These are phyloP conservation scores for Drosophila truncata DNA, from an alignment of 1,140 invertebrate genomes.

Conservation along the genomic window DNA sequence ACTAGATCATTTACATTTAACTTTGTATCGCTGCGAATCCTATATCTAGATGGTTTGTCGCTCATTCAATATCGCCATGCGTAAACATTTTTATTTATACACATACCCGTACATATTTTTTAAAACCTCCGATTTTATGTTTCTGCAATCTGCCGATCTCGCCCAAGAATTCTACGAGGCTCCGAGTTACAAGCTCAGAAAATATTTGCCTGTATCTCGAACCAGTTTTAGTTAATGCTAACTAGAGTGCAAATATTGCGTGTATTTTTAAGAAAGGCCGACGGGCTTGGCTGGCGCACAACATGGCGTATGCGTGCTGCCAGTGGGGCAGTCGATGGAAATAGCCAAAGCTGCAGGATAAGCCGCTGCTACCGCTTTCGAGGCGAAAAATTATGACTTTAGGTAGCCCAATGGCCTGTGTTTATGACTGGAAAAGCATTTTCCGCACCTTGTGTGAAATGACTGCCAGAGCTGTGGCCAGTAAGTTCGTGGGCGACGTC, in stretches of 20 bases:
- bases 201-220: conserved; percentile 21
- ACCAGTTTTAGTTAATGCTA: conserved; percentile 50
- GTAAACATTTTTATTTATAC: conserved; percentile 65
- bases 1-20: conserved; percentile 52
- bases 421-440: conserved; percentile 45
- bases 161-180: conserved; percentile 18
- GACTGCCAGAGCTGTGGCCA: neutral
- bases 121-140: conserved; percentile 55
- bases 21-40: conserved; percentile 40
- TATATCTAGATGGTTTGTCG: conserved; percentile 55
- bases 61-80: conserved; percentile 28
- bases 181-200: conserved; percentile 1
- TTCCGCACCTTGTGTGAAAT: conserved; percentile 38
- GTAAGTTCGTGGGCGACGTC: conserved; percentile 32
- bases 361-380: conserved; percentile 21
- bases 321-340: conserved; percentile 50
- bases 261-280: conserved; percentile 60
- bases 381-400: conserved; percentile 39
- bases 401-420: conserved; percentile 45
- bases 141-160: conserved; percentile 40
- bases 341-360: conserved; percentile 36
- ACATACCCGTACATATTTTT: conserved; percentile 36
- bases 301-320: conserved; percentile 65
- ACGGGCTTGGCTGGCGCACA: conserved; percentile 56
- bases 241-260: conserved; percentile 51